A percentile compares a stretch with the other conserved stretches of the same genome.
Conservation (phyloP, 53 echinoderm and acorn worm genomes). For the Stichopus horrens region DNA sequence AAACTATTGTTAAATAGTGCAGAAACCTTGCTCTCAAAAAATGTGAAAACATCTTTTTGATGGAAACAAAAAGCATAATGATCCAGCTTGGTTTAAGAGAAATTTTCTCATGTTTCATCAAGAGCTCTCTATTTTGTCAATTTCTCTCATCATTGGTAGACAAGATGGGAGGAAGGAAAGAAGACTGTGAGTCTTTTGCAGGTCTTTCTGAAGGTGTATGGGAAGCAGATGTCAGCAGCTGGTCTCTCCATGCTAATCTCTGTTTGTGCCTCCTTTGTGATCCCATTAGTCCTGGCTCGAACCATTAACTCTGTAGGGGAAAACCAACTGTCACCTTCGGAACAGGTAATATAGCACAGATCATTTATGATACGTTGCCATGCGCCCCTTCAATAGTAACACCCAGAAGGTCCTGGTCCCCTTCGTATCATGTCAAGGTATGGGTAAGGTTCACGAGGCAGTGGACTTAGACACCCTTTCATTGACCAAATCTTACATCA, state of each 20-base stretch:
- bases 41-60: no score
- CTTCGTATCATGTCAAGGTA: no score
- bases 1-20: no score
- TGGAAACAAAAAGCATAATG: no score
- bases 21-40: no score
- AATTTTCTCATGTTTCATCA: not conserved
- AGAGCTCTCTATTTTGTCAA: not conserved
- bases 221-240: constrained; percentile 59
- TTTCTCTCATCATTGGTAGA: constrained; percentile 9
- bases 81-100: no score
- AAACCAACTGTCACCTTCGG: not conserved
- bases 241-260: constrained; percentile 59
- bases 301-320: constrained; percentile 67
- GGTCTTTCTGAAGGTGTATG: constrained; percentile 54
- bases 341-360: not conserved
- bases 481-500: no score
- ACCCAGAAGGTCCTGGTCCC: no score
- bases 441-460: no score
- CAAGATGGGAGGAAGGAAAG: constrained; percentile 34
- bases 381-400: no score
- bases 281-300: constrained; percentile 65
- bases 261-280: constrained; percentile 52
- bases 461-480: no score
- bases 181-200: constrained; percentile 50
- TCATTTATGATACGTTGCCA: no score